These are phyloP conservation scores for Brotula barbata DNA, from an alignment of 2,797 vertebrate species.

Conservation along the genomic window DNA sequence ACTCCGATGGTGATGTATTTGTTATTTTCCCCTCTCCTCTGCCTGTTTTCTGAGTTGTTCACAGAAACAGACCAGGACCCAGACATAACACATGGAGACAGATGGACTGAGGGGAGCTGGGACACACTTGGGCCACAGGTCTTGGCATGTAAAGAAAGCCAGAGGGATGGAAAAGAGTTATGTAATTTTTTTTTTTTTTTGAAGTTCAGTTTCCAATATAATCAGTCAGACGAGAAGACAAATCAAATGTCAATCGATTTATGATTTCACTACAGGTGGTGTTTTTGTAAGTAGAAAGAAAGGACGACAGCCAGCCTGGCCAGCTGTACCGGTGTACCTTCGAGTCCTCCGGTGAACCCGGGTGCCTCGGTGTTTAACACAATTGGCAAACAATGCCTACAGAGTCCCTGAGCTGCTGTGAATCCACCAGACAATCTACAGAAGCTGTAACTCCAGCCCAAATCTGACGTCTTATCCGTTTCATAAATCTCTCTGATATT, in stretches of 20 bases:
- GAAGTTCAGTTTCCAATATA: slow-evolving; percentile 12
- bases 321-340: slow-evolving; percentile 25
- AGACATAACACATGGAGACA: slow-evolving; percentile 13
- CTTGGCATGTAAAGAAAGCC: slow-evolving; percentile 2
- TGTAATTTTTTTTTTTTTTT: too few relatives aligned
- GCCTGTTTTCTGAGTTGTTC: not conserved
- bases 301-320: slow-evolving; percentile 33
- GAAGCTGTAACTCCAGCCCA: not conserved
- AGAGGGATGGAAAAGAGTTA: not conserved
- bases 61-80: slow-evolving; percentile 12
- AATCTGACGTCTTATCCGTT: not conserved
- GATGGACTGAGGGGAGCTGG: not conserved
- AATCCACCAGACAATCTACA: not conserved
- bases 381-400: slow-evolving; percentile 1
- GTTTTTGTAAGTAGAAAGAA: slow-evolving; percentile 15
- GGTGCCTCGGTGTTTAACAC: slow-evolving; percentile 1
- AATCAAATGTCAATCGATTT: not conserved
- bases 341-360: slow-evolving; percentile 16
- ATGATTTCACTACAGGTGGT: not conserved
- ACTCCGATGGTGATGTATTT: slow-evolving; percentile 13
- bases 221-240: slow-evolving; percentile 9
- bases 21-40: slow-evolving; percentile 13
- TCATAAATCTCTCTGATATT: slow-evolving; percentile 30
- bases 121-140: slow-evolving; percentile 4
- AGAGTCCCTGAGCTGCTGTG: slow-evolving; percentile 6